phyloP scores from a whole-genome alignment of 2,888 invertebrate genomes.

The Chaetoderma sp. region DNA sequence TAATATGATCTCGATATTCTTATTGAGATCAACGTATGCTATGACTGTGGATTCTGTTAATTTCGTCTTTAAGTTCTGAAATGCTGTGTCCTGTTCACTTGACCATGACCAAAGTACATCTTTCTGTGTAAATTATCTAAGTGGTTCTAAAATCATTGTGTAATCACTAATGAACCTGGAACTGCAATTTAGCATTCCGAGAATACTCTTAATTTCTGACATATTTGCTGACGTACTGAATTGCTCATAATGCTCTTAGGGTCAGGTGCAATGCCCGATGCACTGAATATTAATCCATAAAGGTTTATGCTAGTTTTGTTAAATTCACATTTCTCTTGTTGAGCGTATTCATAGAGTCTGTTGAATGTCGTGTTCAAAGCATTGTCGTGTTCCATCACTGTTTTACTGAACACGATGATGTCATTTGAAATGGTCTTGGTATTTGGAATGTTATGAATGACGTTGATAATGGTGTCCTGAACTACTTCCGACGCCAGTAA shows the following conservation, averaged over 20 bases:
- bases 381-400: slow-evolving; percentile 32
- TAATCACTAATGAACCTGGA: slow-evolving; percentile 42
- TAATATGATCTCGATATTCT: slow-evolving; percentile 27
- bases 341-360: too few species aligned
- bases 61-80: slow-evolving; percentile 28
- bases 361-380: slow-evolving; percentile 22
- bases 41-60: slow-evolving; percentile 35
- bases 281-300: slow-evolving; percentile 5
- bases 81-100: slow-evolving; percentile 29
- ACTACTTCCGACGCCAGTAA: slow-evolving; percentile 36
- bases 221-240: slow-evolving; percentile 36
- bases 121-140: slow-evolving; percentile 37
- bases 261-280: slow-evolving; percentile 28
- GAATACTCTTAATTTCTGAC: slow-evolving; percentile 37
- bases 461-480: slow-evolving; percentile 29
- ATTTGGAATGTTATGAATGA: slow-evolving; percentile 24
- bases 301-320: neutral
- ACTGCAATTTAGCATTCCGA: slow-evolving; percentile 42
- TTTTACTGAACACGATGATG: slow-evolving; percentile 37
- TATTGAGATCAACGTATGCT: slow-evolving; percentile 33
- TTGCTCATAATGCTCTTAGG: slow-evolving; percentile 38
- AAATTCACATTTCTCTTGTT: neutral
- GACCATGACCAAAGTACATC: slow-evolving; percentile 37
- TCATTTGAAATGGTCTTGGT: slow-evolving; percentile 39
- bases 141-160: slow-evolving; percentile 37